phyloP scores from a whole-genome alignment of 2,113 vertebrate genomes.

The Myodes glareolus region DNA sequence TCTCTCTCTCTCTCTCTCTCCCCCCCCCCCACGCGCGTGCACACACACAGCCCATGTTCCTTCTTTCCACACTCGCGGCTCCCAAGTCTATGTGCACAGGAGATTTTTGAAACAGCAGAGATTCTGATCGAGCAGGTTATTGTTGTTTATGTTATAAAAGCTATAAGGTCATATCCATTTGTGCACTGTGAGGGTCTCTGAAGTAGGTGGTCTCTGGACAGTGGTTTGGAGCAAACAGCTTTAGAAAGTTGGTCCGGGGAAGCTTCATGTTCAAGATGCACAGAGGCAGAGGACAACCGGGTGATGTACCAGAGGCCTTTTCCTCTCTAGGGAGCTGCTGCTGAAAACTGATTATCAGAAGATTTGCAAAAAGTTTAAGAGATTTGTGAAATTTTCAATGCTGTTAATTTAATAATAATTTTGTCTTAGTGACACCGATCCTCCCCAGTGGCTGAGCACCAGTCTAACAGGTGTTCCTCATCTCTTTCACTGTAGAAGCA shows the following conservation, averaged over 20 bases:
- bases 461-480: neutral
- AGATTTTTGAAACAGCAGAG: neutral
- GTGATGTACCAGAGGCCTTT: neutral
- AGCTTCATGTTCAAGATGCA: neutral
- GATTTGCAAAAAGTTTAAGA: neutral
- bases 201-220: neutral
- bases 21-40: neutral
- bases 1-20: neutral
- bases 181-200: neutral
- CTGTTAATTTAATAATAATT: neutral
- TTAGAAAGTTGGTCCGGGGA: neutral
- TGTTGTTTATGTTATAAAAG: neutral
- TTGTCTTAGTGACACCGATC: neutral
- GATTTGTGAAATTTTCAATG: conserved; percentile 31
- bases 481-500: neutral
- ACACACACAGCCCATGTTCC: neutral
- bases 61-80: neutral
- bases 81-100: neutral
- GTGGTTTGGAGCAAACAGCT: neutral
- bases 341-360: neutral
- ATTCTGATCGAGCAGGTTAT: neutral
- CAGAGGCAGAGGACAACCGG: neutral
- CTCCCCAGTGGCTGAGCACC: neutral
- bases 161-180: neutral
- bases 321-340: neutral